phyloP scores from a whole-genome alignment of 2,888 invertebrate species.

The Macrophya annulata region DNA sequence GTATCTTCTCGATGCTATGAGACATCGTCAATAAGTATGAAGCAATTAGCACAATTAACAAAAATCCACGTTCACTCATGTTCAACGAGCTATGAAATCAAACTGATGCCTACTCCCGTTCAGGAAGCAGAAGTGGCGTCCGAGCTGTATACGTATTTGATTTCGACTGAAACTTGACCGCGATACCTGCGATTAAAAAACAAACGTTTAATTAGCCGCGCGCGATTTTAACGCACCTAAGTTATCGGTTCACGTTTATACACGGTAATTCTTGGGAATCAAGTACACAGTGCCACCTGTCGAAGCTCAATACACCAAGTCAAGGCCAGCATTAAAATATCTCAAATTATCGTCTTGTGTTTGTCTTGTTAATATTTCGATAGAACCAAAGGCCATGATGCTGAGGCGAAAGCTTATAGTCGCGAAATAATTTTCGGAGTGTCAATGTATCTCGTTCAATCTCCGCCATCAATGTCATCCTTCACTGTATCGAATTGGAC shows the following conservation, averaged over 20 bases:
- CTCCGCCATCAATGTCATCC: not conserved
- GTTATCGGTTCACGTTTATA: too few relatives aligned
- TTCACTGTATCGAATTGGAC: not conserved
- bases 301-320: not conserved
- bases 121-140: too few relatives aligned
- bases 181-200: not conserved
- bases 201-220: not conserved
- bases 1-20: not conserved
- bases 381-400: not conserved
- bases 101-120: not conserved
- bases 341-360: not conserved
- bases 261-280: not conserved
- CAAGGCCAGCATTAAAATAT: not conserved
- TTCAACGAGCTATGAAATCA: not conserved
- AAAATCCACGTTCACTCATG: not conserved
- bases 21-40: not conserved
- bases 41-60: not conserved
- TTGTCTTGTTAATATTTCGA: not conserved
- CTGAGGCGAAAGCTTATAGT: not conserved
- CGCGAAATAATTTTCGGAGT: not conserved
- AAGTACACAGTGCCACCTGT: not conserved
- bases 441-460: not conserved
- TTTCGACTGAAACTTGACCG: not conserved
- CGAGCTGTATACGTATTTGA: too few relatives aligned
- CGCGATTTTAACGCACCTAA: not conserved